Evolutionary conservation across 2,888 invertebrate genomes (phyloP).

Genomic region (Leptinotarsa juncta): DNA sequence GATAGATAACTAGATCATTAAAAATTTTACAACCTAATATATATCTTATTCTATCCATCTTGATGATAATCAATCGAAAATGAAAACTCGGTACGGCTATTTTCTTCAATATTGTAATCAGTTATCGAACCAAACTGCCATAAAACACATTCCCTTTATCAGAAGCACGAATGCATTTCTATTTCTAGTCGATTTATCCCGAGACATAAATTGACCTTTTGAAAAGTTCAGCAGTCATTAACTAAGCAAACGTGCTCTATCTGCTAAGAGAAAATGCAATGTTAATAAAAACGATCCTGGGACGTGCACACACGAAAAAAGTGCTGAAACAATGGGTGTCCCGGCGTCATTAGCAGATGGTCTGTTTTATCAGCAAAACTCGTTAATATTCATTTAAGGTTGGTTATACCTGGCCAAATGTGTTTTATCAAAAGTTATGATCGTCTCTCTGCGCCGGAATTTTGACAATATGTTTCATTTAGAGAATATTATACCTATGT

Average conservation of each 20-base stretch:
- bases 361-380: constrained; percentile 16
- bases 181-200: not conserved
- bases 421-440: constrained; percentile 16
- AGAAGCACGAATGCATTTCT: not conserved
- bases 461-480: constrained; percentile 8
- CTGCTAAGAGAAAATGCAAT: constrained; percentile 13
- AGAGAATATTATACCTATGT: not conserved
- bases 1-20: too few relatives aligned
- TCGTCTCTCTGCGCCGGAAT: not conserved
- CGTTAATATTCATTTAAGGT: constrained; percentile 14
- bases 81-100: too few relatives aligned
- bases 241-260: constrained; percentile 22
- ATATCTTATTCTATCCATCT: too few relatives aligned
- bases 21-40: too few relatives aligned
- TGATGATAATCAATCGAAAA: too few relatives aligned
- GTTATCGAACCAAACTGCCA: not conserved
- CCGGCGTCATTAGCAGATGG: constrained; percentile 17
- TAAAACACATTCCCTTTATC: not conserved
- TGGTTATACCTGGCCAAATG: constrained; percentile 7
- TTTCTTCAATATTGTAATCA: not conserved
- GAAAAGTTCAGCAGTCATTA: constrained; percentile 12
- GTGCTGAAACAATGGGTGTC: constrained; percentile 11
- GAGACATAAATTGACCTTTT: constrained; percentile 6
- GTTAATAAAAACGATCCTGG: constrained; percentile 20
- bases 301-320: constrained; percentile 17